Percentiles rank a stretch among this genome's conserved stretches.
Evolutionary conservation across 2,888 invertebrate species (phyloP).

Genomic region (Nymphalis polychloros): DNA sequence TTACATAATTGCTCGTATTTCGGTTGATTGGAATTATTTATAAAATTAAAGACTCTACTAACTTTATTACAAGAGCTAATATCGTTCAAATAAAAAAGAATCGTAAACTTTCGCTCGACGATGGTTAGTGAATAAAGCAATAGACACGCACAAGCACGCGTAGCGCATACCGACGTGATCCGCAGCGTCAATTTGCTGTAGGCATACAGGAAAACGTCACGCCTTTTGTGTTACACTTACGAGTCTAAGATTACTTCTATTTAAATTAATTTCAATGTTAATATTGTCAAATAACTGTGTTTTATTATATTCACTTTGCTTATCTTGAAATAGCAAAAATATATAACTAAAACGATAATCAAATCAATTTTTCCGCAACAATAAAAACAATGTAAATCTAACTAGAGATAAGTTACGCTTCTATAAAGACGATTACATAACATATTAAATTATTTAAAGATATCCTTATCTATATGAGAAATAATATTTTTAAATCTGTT

Average conservation of each 20-base stretch:
- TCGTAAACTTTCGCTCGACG: constrained; percentile 31
- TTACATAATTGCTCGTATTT: constrained; percentile 10
- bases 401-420: too few species aligned
- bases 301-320: too few species aligned
- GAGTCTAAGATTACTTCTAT: background rate
- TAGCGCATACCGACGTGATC: constrained; percentile 29
- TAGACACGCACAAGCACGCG: constrained; percentile 20
- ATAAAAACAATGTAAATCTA: too few species aligned
- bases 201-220: constrained; percentile 21
- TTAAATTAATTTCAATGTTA: background rate
- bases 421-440: too few species aligned
- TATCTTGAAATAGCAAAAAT: too few species aligned
- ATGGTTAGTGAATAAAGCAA: constrained; percentile 29
- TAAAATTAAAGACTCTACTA: background rate
- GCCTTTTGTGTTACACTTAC: constrained; percentile 9
- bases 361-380: too few species aligned
- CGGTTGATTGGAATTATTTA: background rate
- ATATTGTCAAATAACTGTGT: background rate
- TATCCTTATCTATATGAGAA: too few species aligned
- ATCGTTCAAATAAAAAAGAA: constrained; percentile 7
- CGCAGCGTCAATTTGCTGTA: constrained; percentile 12
- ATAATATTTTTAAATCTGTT: too few species aligned
- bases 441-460: too few species aligned
- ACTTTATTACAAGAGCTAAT: constrained; percentile 13
- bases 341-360: too few species aligned